These are phyloP conservation scores for Plodia interpunctella DNA, from an alignment of 1,140 invertebrate species.

Conservation along the genomic window DNA sequence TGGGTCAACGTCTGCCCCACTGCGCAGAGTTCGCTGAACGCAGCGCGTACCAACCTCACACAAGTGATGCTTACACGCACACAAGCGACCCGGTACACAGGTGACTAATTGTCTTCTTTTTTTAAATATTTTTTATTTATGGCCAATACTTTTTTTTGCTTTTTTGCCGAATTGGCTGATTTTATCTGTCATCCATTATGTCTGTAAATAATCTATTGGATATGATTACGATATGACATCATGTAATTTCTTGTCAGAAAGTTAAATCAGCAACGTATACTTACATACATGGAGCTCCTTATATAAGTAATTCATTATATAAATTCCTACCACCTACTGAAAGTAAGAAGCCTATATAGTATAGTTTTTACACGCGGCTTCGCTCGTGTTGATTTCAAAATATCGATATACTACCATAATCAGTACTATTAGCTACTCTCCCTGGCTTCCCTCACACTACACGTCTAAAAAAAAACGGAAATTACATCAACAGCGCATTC, in stretches of 20 bases:
- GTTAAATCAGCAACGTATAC: background rate
- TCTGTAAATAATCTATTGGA: background rate
- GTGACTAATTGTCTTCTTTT: slow-evolving; percentile 13
- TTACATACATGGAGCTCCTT: background rate
- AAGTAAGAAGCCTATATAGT: too few species aligned
- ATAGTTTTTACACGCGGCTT: too few species aligned
- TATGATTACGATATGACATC: slow-evolving; percentile 9
- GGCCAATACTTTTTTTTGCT: background rate
- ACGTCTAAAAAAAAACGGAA: too few species aligned
- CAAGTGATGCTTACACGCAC: slow-evolving; percentile 16
- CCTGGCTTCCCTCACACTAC: too few species aligned
- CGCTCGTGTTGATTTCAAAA: too few species aligned
- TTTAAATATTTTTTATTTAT: slow-evolving; percentile 8
- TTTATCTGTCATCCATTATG: background rate
- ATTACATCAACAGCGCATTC: too few species aligned
- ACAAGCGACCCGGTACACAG: slow-evolving; percentile 10
- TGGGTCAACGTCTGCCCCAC: slow-evolving; percentile 69
- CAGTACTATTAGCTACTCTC: too few species aligned
- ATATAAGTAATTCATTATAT: background rate
- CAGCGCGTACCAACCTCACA: slow-evolving; percentile 25
- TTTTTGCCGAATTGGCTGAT: slow-evolving; percentile 6
- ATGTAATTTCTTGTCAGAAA: slow-evolving; percentile 1
- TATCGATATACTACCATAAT: too few species aligned
- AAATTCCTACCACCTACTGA: too few species aligned
- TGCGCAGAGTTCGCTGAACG: slow-evolving; percentile 58